Evolutionary conservation across 2,888 invertebrate genomes (phyloP).

Genomic region (Agrotis segetum): DNA sequence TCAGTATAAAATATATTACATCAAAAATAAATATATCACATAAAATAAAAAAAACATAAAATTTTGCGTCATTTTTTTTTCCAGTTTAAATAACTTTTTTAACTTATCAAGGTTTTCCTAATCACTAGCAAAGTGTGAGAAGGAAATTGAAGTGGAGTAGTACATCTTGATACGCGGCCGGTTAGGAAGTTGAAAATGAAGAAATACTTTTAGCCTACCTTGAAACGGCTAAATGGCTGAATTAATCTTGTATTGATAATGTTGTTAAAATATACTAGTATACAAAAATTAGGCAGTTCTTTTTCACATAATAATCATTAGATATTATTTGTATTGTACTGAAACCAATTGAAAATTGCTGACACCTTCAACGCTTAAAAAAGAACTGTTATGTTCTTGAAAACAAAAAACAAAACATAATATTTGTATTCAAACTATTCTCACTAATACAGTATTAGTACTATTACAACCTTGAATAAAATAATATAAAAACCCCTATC

Average conservation of each 20-base stretch:
- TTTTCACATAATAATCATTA: background rate
- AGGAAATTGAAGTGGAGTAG: conserved; percentile 14
- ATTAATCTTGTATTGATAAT: too few species aligned
- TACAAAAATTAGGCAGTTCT: too few species aligned
- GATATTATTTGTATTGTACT: background rate
- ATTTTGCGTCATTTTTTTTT: background rate
- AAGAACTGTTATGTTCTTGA: too few species aligned
- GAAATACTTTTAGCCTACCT: conserved; percentile 2
- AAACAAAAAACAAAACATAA: background rate
- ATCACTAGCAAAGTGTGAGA: background rate
- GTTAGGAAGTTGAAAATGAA: conserved; percentile 25
- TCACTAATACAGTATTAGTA: background rate
- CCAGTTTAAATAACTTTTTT: background rate
- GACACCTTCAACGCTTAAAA: too few species aligned
- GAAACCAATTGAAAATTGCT: background rate
- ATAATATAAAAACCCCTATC: background rate
- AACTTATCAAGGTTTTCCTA: background rate
- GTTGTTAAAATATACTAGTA: too few species aligned
- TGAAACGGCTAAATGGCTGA: background rate
- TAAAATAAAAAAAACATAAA: background rate
- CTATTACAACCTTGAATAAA: background rate
- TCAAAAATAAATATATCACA: background rate
- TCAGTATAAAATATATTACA: background rate
- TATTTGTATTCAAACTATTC: background rate
- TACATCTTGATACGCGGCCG: conserved; percentile 9